These are phyloP conservation scores for Sebastes fasciatus DNA, from an alignment of 2,113 vertebrate genomes.

Conservation along the genomic window DNA sequence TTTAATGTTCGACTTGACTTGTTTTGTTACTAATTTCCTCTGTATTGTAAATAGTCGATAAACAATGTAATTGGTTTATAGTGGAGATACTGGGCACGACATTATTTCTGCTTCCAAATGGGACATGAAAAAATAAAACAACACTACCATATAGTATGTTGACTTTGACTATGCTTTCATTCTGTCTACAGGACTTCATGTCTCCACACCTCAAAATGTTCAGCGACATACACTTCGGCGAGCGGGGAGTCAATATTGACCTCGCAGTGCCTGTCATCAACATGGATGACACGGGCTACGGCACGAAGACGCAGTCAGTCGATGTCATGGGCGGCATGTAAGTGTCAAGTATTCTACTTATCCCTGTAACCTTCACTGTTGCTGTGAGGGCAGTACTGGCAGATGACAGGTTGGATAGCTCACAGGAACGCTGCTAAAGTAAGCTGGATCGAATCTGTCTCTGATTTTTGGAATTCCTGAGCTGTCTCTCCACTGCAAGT, in stretches of 20 bases:
- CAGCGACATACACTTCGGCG: conserved; percentile 88
- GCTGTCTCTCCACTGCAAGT: neutral
- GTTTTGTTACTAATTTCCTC: neutral
- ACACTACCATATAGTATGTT: neutral
- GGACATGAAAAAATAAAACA: neutral
- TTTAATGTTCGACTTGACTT: neutral
- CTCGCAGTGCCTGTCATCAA: conserved; percentile 88
- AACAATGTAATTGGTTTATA: no score
- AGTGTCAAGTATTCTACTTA: conserved; percentile 73
- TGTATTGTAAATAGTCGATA: no score
- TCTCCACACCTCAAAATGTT: conserved; percentile 92
- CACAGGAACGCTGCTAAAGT: neutral
- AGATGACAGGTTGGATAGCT: neutral
- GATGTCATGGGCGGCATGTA: conserved; percentile 92
- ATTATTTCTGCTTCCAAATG: neutral
- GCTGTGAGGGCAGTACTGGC: neutral
- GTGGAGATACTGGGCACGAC: neutral
- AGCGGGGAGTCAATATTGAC: conserved; percentile 88
- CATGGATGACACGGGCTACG: conserved; percentile 90
- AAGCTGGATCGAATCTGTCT: neutral
- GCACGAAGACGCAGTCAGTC: conserved; percentile 89
- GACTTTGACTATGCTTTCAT: neutral
- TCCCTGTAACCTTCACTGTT: neutral
- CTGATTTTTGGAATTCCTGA: neutral
- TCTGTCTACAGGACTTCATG: conserved; percentile 86